A percentile compares a stretch with the other conserved stretches of the same genome.
These are phyloP conservation scores for Dynastes tityus DNA, from an alignment of 2,888 invertebrate species.

Conservation along the genomic window DNA sequence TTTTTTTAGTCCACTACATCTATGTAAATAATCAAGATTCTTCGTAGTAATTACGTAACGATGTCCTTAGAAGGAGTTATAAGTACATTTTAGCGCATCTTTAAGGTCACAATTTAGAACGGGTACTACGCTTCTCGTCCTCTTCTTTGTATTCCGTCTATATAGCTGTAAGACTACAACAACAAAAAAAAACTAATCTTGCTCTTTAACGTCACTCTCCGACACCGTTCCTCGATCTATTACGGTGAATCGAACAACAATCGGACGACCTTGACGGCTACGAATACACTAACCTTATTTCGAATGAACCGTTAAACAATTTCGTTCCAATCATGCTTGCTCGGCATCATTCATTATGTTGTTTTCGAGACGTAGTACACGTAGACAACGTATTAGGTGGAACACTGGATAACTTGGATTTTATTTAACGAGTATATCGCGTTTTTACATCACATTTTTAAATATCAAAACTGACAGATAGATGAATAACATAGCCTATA, in stretches of 20 bases:
- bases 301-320: slow-evolving; percentile 41
- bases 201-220: slow-evolving; percentile 10
- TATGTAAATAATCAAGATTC: not conserved
- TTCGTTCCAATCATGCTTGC: slow-evolving; percentile 23
- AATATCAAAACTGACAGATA: no score
- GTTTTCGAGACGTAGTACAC: not conserved
- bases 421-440: no score
- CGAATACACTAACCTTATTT: slow-evolving; percentile 41
- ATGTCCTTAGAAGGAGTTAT: slow-evolving; percentile 4
- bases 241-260: slow-evolving; percentile 38
- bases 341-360: slow-evolving; percentile 19
- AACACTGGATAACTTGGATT: no score
- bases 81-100: not conserved
- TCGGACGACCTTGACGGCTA: slow-evolving; percentile 33
- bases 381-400: not conserved
- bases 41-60: not conserved
- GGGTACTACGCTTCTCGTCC: not conserved
- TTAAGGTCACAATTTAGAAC: slow-evolving; percentile 45
- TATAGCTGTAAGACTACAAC: not conserved
- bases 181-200: slow-evolving; percentile 16
- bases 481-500: no score
- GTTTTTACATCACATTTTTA: no score
- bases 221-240: not conserved
- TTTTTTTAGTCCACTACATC: not conserved
- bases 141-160: slow-evolving; percentile 6